phyloP scores from a whole-genome alignment of 2,113 vertebrate species.

The Etia nguti region DNA sequence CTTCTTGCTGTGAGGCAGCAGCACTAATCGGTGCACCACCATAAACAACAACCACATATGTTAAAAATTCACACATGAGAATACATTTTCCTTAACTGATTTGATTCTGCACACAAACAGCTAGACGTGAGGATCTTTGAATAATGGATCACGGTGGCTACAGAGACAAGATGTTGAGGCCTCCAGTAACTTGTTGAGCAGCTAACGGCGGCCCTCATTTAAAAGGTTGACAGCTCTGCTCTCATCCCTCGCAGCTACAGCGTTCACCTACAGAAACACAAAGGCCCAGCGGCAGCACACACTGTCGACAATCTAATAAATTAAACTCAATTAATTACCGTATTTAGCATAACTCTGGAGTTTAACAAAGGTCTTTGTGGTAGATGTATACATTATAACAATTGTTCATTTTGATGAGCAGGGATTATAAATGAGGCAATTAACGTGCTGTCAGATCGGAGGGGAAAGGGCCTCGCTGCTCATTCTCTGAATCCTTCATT shows the following conservation, averaged over 20 bases:
- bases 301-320: conserved; percentile 50
- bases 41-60: not conserved
- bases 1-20: not conserved
- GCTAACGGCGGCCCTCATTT: not conserved
- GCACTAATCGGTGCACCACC: not conserved
- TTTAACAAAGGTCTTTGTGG: conserved; percentile 62
- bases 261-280: conserved; percentile 17
- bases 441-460: conserved; percentile 63
- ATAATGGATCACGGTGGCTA: not conserved
- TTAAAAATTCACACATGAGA: not conserved
- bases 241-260: conserved; percentile 5
- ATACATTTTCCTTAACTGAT: not conserved
- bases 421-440: conserved; percentile 75
- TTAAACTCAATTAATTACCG: conserved; percentile 66
- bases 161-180: not conserved
- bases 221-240: conserved; percentile 31
- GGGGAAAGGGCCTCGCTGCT: conserved; percentile 40
- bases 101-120: not conserved
- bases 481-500: not conserved
- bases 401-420: conserved; percentile 69
- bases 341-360: conserved; percentile 62
- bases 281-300: not conserved
- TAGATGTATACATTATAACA: conserved; percentile 51
- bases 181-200: conserved; percentile 36
- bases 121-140: not conserved